Conservation (phyloP, 2,797 vertebrate genomes). For the Linurgus olivaceus region DNA sequence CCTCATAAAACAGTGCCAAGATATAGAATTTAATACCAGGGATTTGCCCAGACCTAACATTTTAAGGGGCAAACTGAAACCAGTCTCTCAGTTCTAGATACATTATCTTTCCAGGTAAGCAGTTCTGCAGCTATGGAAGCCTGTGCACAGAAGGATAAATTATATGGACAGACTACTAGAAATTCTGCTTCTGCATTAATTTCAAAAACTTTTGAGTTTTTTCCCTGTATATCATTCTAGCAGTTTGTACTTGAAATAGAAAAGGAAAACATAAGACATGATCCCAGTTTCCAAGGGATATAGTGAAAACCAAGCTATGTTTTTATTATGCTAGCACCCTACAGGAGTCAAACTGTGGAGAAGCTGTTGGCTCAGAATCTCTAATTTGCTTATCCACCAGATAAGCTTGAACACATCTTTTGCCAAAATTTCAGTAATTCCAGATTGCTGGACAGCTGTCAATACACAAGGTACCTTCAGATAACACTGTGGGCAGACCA, state of each 20-base stretch:
- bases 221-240: background rate
- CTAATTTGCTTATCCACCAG: background rate
- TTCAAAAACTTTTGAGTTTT: background rate
- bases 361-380: background rate
- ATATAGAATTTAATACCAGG: background rate
- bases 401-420: background rate
- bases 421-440: conserved; percentile 12
- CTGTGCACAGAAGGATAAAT: background rate
- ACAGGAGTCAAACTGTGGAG: background rate
- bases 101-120: background rate
- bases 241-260: background rate
- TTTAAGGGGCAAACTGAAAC: background rate
- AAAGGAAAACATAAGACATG: background rate
- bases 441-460: conserved; percentile 2
- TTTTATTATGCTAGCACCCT: background rate
- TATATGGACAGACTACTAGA: background rate
- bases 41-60: background rate
- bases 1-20: background rate
- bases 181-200: background rate
- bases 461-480: background rate
- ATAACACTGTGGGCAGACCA: background rate
- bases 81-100: background rate
- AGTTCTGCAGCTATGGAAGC: background rate
- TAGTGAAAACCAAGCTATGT: background rate
- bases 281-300: background rate